Conservation (phyloP, 1,140 invertebrate species). For the Aplysia californica region DNA sequence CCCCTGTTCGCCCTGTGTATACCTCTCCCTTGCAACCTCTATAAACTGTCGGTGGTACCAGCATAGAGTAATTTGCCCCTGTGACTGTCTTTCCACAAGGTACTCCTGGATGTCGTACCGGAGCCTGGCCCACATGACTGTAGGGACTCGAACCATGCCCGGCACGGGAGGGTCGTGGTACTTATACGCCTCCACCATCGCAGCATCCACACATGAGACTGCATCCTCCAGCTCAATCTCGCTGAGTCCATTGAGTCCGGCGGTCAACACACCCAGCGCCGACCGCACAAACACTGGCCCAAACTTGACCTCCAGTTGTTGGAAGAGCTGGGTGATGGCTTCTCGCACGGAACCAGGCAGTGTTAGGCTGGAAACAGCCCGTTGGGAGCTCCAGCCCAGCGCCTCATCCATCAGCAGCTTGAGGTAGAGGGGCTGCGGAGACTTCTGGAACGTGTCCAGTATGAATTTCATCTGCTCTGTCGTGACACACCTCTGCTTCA, state of each 20-base stretch:
- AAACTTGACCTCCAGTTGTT: conserved; percentile 58
- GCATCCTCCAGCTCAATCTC: conserved; percentile 66
- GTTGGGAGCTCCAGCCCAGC: conserved; percentile 51
- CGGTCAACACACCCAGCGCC: conserved; percentile 80
- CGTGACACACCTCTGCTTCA: conserved; percentile 44
- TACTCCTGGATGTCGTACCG: conserved; percentile 77
- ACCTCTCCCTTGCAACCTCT: conserved; percentile 90
- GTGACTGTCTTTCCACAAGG: conserved; percentile 74
- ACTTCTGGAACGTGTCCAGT: conserved; percentile 39
- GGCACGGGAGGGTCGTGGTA: conserved; percentile 62
- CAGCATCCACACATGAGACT: conserved; percentile 63
- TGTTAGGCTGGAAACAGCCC: conserved; percentile 19
- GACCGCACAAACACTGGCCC: conserved; percentile 63
- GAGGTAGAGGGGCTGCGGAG: conserved; percentile 53
- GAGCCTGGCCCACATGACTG: conserved; percentile 77
- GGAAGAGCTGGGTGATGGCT: conserved; percentile 55
- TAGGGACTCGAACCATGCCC: conserved; percentile 59
- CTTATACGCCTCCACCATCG: conserved; percentile 60
- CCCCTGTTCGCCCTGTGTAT: conserved; percentile 74
- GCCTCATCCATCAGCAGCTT: conserved; percentile 58
- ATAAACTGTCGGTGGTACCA: conserved; percentile 88
- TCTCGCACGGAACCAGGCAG: conserved; percentile 41
- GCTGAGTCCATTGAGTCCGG: conserved; percentile 57
- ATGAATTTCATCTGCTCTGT: conserved; percentile 42
- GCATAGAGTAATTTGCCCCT: conserved; percentile 81